Conservation (phyloP, 2,113 vertebrate genomes). For the Ophthalmolycus amberensis region DNA sequence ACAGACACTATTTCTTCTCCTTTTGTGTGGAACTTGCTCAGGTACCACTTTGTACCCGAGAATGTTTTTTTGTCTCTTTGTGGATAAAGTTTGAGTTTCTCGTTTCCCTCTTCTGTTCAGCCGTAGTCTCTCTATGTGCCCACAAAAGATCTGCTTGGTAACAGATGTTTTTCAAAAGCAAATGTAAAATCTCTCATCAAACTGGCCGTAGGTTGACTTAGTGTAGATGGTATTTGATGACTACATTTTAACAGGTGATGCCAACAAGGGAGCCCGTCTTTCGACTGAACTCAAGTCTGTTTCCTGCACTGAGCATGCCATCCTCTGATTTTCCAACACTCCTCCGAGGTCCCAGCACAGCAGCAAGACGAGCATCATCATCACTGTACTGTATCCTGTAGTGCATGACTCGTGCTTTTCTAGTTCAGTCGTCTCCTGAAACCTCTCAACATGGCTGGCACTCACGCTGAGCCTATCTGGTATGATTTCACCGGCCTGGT, state of each 20-base stretch:
- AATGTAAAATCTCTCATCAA: background rate
- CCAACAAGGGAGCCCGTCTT: slow-evolving; percentile 1
- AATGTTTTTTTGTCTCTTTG: background rate
- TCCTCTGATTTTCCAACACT: background rate
- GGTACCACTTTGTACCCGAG: no score
- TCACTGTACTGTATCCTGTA: background rate
- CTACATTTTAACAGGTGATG: slow-evolving; percentile 7
- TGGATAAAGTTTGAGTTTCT: background rate
- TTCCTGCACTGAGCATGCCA: background rate
- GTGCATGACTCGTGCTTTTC: slow-evolving; percentile 12
- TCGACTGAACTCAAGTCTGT: slow-evolving; percentile 23
- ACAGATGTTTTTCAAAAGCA: background rate
- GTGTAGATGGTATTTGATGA: background rate
- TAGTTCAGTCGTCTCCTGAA: slow-evolving; percentile 13
- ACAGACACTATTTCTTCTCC: background rate
- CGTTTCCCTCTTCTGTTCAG: background rate
- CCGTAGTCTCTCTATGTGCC: background rate
- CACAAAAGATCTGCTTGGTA: slow-evolving; percentile 6
- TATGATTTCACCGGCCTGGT: background rate
- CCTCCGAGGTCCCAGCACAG: background rate
- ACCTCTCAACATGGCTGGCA: slow-evolving; percentile 7
- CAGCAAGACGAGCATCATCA: background rate
- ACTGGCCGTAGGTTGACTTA: background rate
- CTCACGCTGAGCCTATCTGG: slow-evolving; percentile 21
- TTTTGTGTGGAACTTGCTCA: background rate